Base-by-base conservation (phyloP, 2,888 invertebrate genomes). In the Cactoblastis cactorum region DNA sequence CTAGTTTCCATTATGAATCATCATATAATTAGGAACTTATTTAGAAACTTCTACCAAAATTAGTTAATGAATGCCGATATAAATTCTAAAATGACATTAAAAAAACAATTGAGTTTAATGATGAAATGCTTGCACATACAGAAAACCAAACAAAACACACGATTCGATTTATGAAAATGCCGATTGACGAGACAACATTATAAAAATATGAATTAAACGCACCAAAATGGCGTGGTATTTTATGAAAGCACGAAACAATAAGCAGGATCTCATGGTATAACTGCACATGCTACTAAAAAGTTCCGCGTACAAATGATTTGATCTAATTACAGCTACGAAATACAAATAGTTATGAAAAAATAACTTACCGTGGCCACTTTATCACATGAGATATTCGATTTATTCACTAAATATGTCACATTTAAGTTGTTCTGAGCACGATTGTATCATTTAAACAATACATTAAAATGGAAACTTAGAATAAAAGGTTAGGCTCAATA, bases 401-500 rank as follows among this genome's bases (percentile, higher is more conserved):
- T 54, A 54, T 63, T 58, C 53, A 51, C 57, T 60, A 54, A 60
- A 62, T 61, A 34, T 58, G 53, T 57, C 67, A 67, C 66, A 71
- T 70, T 71, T 65, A 65, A 62, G 60, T 59, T 57, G 56, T 57
- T 72, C 69, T 58, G 50, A 39, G 41, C 28, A 43, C 63, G 67
- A 68, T 74, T 77, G 62, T 67, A 71, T 65, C 67, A 67, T 77
- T 75, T 74, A 63, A 67, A 59, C 56, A 58, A 61, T 67, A 75
- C 80, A 84, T 76, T 80, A 77, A 76, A 74, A 77, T 70, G 67
- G 74, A 81, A 83, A 79, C 71, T 73, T 70, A 67, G 72, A 77
- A 77, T 80, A 80, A 78, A 83, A 84, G 87, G 87, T 87, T 82
- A 77, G 67, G 63, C 74, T 69, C 70, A 65, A 80, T 74, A 85